These are phyloP conservation scores for Choristoneura fumiferana DNA, from an alignment of 1,140 invertebrate species.

Conservation along the genomic window DNA sequence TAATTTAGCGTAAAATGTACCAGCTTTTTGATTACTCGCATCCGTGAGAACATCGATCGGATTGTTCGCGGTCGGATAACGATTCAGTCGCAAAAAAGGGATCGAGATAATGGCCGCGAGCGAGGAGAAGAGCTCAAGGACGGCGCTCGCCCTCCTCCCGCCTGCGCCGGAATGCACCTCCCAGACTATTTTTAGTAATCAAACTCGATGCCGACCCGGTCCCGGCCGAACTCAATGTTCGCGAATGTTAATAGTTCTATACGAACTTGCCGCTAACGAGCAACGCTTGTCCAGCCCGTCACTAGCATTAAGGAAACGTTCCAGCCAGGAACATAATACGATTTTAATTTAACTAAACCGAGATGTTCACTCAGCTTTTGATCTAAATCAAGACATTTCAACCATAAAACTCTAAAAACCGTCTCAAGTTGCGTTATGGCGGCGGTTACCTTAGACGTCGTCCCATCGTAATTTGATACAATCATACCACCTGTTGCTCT, in stretches of 20 bases:
- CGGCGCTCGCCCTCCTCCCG: slow-evolving; percentile 41
- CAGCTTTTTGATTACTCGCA: slow-evolving; percentile 51
- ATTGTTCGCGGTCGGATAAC: slow-evolving; percentile 68
- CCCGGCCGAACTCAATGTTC: slow-evolving; percentile 45
- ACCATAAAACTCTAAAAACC: background rate
- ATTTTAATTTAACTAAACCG: too few species aligned
- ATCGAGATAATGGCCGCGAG: slow-evolving; percentile 58
- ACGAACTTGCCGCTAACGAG: slow-evolving; percentile 36
- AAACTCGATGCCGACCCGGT: slow-evolving; percentile 53
- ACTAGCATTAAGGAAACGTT: background rate
- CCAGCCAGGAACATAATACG: too few species aligned
- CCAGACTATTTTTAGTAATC: slow-evolving; percentile 73
- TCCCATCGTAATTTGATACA: slow-evolving; percentile 50
- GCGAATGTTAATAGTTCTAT: slow-evolving; percentile 43
- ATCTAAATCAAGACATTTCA: background rate
- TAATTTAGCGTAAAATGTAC: slow-evolving; percentile 56
- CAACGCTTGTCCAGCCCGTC: slow-evolving; percentile 14
- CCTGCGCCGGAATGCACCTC: slow-evolving; percentile 55
- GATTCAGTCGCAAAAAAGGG: slow-evolving; percentile 71
- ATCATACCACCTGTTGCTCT: slow-evolving; percentile 47
- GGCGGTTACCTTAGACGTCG: background rate
- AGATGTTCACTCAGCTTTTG: too few species aligned
- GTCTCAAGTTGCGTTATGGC: background rate
- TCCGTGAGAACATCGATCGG: slow-evolving; percentile 64
- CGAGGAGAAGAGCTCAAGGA: slow-evolving; percentile 55